phyloP scores from a whole-genome alignment of 2,797 vertebrate genomes.

The Mus caroli region DNA sequence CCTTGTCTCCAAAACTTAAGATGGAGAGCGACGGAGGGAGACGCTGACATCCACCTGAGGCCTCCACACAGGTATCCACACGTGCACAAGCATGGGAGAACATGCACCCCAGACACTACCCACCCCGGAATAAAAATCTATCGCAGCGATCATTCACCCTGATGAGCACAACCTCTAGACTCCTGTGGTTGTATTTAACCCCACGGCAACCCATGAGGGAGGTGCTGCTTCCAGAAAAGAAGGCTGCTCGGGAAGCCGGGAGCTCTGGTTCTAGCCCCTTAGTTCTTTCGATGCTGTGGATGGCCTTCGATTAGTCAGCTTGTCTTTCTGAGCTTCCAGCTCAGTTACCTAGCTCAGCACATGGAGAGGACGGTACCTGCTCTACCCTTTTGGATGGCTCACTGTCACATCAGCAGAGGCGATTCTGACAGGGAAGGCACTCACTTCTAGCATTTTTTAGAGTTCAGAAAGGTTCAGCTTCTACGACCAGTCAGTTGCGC shows the following conservation, averaged over 20 bases:
- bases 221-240: constrained; percentile 16
- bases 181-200: neutral
- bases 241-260: neutral
- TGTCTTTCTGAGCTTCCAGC: constrained; percentile 1
- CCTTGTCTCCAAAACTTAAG: neutral
- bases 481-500: constrained; percentile 63
- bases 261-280: neutral
- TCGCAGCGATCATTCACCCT: neutral
- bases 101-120: neutral
- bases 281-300: neutral
- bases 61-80: neutral
- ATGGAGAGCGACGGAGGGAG: neutral
- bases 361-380: neutral
- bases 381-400: neutral
- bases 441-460: constrained; percentile 15
- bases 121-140: too few relatives aligned
- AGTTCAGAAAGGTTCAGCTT: neutral
- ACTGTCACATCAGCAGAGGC: neutral
- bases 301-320: neutral
- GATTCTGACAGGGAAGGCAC: neutral
- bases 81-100: neutral
- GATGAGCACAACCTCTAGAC: neutral
- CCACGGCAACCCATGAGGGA: neutral
- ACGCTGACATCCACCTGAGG: neutral
- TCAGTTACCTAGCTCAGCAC: constrained; percentile 11